Evolutionary conservation across 2,113 vertebrate species (phyloP).

Genomic region (Tricholaema leucomelas): DNA sequence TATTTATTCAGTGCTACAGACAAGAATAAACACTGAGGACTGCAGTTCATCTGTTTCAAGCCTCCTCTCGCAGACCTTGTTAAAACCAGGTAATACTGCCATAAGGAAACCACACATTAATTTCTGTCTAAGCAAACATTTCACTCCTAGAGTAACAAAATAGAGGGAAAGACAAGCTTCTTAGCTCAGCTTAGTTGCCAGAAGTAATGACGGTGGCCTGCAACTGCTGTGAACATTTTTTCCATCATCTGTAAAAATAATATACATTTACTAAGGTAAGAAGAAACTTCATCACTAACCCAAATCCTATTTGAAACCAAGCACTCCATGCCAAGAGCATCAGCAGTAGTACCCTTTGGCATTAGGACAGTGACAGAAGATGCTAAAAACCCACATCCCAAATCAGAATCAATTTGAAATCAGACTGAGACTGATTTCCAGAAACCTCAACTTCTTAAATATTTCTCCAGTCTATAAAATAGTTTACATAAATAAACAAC

Average conservation of each 20-base stretch:
- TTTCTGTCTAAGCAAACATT: neutral
- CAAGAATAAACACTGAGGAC: neutral
- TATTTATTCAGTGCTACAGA: neutral
- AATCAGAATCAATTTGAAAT: neutral
- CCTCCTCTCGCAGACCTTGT: neutral
- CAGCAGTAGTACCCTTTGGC: neutral
- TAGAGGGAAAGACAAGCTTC: neutral
- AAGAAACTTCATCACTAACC: neutral
- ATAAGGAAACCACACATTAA: neutral
- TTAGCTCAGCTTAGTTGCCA: neutral
- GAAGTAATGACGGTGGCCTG: accelerated
- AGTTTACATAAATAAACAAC: neutral
- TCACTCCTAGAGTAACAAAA: neutral
- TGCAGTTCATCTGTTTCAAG: neutral
- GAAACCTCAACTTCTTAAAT: neutral
- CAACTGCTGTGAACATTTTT: neutral
- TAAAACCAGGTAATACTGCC: neutral
- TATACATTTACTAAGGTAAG: neutral
- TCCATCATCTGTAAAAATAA: neutral
- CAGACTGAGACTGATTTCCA: neutral
- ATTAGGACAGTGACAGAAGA: neutral
- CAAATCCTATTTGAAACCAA: neutral
- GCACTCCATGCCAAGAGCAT: neutral
- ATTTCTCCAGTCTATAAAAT: neutral
- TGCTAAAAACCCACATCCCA: neutral